Base-by-base conservation (phyloP, 53 echinoderm and acorn worm species). In the Pentamera pediparva region DNA sequence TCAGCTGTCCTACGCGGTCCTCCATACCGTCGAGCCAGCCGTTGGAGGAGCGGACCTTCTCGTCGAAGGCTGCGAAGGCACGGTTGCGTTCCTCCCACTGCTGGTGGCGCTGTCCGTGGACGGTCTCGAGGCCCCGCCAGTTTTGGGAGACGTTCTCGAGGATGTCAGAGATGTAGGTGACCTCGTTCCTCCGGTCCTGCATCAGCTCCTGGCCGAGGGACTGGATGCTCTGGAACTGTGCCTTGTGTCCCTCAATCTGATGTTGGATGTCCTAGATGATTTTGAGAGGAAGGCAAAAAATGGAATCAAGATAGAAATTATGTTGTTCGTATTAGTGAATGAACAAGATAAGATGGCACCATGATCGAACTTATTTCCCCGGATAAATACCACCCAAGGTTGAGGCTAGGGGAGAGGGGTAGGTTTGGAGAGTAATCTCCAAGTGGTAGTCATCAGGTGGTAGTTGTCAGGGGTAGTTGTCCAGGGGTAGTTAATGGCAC, bases 151-250 rank as follows among this genome's bases (percentile, higher is more conserved):
- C 86, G 47, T 98, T 98, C 58, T 89, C 91, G 63, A 83, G 33
- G 70, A 92, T 88, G 64, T 98, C 98, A 0, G 91, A 83, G 34
- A 98, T 81, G 81, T 88, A 89, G 62, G 89, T 89, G 24, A 88
- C 88, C 72, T 98, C 98, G 50, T 85, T 86, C 32, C 85, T 80
- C 30, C 87, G 56, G 58, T 92, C 92, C 62, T 86, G 76, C 50
- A 89, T 29, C 21, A 98, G 87, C 41, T 92, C 92, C 50, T 86
- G 85, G 43, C 91, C 85, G 11, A 98, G 50, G 54, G 88, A 79
- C 62, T 85, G 86, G 78, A 98, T 98, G 56, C 84, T 77, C 70
- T 98, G 87, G 41, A 78, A 98, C 61, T 80, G 86, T 5, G 89
- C 88, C 62, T 82, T 82, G 63, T 79, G 85, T 36, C 80, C 88